Evolutionary conservation across 2,888 invertebrate species (phyloP), one percentile per base, ranked within the genome.

Genomic region (Tetheella fluctuosa): DNA sequence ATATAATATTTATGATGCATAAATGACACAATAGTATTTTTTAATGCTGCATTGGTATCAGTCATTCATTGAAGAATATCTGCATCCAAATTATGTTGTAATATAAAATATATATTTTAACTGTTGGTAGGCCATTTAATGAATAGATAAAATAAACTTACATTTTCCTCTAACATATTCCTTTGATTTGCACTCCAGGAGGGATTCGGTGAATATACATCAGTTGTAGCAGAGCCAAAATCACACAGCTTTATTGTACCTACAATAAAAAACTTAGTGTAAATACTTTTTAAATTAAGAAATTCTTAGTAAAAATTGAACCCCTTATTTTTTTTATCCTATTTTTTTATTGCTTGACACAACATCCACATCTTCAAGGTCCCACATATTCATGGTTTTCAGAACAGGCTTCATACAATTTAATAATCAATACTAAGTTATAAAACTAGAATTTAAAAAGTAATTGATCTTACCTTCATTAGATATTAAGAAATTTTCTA

Each of bases 161-260:
- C 98, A 94, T 97, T 98, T 94, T 99, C 99, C 91, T 99, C 99
- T 63, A 99, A 94, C 81, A 96, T 95, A 71, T 97, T 96, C 76
- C 99, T 95, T 91, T 97, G 97, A 83, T 97, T 96, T 48, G 98
- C 98, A 78, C 96, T 97, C 99, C 99, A 99, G 54, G 96, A 96
- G 25, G 96, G 94, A 86, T 98, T 97, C 12, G 99, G 99, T 58
- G 95, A 85, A 84, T 95, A 96, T 58, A 95, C 93, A 80, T 97
- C 96, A 15, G 95, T 96, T 15, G 98, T 98, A 1, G 98, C 97
- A 68, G 99, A 99, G 28, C 99, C 99, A 93, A 99, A 99, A 93
- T 99, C 99, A 93, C 99, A 99, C 67, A 99, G 93, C 88, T 99
- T 99, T 56, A 99, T 95, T 77, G 94, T 88, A 86, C 93, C 93